Evolutionary conservation across 2,888 invertebrate species (phyloP), one percentile per base, ranked within the genome.

Genomic region (Phaedon cochleariae): DNA sequence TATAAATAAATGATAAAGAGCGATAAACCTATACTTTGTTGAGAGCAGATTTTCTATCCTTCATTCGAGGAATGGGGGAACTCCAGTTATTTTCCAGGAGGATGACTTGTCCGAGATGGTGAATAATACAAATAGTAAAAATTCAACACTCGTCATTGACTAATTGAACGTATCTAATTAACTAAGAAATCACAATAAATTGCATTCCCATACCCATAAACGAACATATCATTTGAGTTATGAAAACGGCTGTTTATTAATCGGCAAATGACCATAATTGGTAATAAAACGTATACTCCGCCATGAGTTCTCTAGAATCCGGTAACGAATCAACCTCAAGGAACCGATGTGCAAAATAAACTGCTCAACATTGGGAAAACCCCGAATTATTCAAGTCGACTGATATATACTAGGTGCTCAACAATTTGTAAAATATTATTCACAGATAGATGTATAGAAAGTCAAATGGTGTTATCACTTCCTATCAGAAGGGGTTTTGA

Each of bases 221-320:
- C 48, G 64, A 64, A 41, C 54, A 55, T 59, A 59, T 59, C 54
- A 64, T 64, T 59, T 46, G 29, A 55, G 59, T 64, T 64, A 59
- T 64, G 64, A 59, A 64, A 59, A 64, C 54, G 59, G 46, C 48
- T 26, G 52, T 45, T 52, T 59, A 59, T 46, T 48, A 64, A 64
- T 64, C 59, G 54, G 59, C 37, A 55, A 64, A 49, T 54, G 20
- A 21, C 37, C 59, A 53, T 64, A 64, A 64, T 64, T 59, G 59
- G 41, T 48, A 31, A 29, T 64, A 37, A 26, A 59, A 59, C 48
- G 45, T 59, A 62, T 59, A 62, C 58, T 58, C 22, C 34, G 45
- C 26, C 46, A 45, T 52, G 63, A 59, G 41, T 51, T 59, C 37
- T 48, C 48, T 22, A 52, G 63, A 63, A 63, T 52, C 45, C 52